Evolutionary conservation across 2,797 vertebrate species (phyloP).

Genomic region (Borostomias antarcticus): DNA sequence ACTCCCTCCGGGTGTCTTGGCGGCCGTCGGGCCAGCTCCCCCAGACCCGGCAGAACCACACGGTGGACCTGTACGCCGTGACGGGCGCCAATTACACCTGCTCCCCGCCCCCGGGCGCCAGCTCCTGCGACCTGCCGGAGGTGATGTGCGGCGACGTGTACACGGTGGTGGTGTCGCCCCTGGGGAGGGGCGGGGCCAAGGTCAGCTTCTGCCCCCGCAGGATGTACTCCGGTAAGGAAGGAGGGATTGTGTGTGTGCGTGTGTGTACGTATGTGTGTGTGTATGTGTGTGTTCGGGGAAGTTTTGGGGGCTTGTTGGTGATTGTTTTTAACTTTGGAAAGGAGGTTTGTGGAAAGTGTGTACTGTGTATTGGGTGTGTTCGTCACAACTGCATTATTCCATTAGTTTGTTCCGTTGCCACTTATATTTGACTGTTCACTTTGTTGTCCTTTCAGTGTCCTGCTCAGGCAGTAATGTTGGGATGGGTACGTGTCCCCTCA

Average conservation of each 20-base stretch:
- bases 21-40: slow-evolving; percentile 63
- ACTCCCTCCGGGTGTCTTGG: slow-evolving; percentile 86
- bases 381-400: too few relatives aligned
- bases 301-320: neutral
- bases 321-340: too few relatives aligned
- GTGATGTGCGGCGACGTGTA: slow-evolving; percentile 88
- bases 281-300: neutral
- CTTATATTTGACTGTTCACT: too few relatives aligned
- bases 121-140: slow-evolving; percentile 81
- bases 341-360: too few relatives aligned
- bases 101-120: slow-evolving; percentile 63
- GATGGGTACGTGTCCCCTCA: slow-evolving; percentile 69
- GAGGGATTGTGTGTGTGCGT: neutral
- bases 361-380: too few relatives aligned
- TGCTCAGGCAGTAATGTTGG: slow-evolving; percentile 67
- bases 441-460: slow-evolving; percentile 76
- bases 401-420: too few relatives aligned
- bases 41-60: slow-evolving; percentile 69
- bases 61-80: slow-evolving; percentile 78
- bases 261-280: neutral
- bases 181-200: slow-evolving; percentile 70
- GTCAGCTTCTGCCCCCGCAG: slow-evolving; percentile 85
- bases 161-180: slow-evolving; percentile 82
- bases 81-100: slow-evolving; percentile 87
- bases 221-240: slow-evolving; percentile 85